These are phyloP conservation scores for Lepidostoma basale DNA, from an alignment of 1,140 invertebrate genomes.

Conservation along the genomic window DNA sequence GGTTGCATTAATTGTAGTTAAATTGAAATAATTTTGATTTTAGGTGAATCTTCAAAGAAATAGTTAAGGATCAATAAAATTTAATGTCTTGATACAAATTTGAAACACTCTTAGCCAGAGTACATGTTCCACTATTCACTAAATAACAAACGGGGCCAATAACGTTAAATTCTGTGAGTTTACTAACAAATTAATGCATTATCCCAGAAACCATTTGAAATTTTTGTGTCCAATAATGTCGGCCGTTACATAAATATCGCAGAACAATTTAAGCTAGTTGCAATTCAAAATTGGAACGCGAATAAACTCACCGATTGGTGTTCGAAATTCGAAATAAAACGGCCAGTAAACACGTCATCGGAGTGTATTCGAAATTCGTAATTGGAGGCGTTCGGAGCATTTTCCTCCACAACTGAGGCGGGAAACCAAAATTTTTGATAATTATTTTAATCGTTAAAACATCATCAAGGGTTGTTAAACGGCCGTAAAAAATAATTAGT, in stretches of 20 bases:
- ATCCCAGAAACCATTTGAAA: not conserved
- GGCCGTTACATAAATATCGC: not conserved
- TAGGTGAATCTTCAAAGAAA: slow-evolving; percentile 10
- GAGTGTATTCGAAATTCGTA: slow-evolving; percentile 3
- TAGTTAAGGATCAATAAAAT: slow-evolving; percentile 7
- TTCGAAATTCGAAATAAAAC: slow-evolving; percentile 20
- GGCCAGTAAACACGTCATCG: slow-evolving; percentile 23
- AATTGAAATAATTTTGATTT: no score
- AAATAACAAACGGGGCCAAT: no score
- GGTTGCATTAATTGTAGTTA: no score
- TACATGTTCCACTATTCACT: no score
- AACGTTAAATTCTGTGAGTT: not conserved
- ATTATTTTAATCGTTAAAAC: no score
- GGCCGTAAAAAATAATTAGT: no score
- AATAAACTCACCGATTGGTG: not conserved
- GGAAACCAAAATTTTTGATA: not conserved
- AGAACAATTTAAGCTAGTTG: slow-evolving; percentile 10
- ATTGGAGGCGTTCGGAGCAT: not conserved
- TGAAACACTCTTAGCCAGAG: no score
- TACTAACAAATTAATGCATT: not conserved
- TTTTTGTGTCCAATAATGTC: slow-evolving; percentile 10
- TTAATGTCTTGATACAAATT: not conserved
- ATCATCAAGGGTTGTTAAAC: no score
- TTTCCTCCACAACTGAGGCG: not conserved
- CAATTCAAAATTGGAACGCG: slow-evolving; percentile 22